Evolutionary conservation across 2,888 invertebrate genomes (phyloP).

Genomic region (Azorinus chamasolen): DNA sequence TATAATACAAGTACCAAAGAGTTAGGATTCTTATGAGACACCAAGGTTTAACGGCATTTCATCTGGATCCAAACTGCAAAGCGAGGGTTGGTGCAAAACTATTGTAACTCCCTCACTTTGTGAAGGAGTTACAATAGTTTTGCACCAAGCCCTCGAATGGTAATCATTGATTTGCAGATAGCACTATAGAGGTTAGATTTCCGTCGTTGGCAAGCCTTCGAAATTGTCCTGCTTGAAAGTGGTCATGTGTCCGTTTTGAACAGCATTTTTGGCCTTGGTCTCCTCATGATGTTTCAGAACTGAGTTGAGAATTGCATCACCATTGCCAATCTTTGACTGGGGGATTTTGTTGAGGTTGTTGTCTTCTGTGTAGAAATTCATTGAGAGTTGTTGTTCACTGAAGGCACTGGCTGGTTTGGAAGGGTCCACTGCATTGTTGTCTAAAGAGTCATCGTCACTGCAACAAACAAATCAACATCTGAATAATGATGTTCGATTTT

Average conservation of each 20-base stretch:
- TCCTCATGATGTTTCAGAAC: constrained; percentile 52
- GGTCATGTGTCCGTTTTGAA: constrained; percentile 5
- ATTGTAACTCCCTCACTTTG: no score
- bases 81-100: no score
- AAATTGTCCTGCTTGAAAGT: constrained; percentile 44
- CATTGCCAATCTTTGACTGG: constrained; percentile 46
- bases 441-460: constrained; percentile 77
- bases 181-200: constrained; percentile 38
- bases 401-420: constrained; percentile 50
- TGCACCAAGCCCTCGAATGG: no score
- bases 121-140: no score
- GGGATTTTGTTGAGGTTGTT: constrained; percentile 46
- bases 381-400: constrained; percentile 77
- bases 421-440: constrained; percentile 74
- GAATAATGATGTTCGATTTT: not conserved
- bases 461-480: constrained; percentile 4
- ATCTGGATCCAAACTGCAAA: no score
- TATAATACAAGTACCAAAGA: no score
- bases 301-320: constrained; percentile 54
- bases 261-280: constrained; percentile 26
- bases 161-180: no score
- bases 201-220: constrained; percentile 59
- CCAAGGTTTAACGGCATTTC: no score
- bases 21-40: no score
- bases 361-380: constrained; percentile 69